Evolutionary conservation across 2,797 vertebrate genomes (phyloP).

Genomic region (Echeneis naucrates): DNA sequence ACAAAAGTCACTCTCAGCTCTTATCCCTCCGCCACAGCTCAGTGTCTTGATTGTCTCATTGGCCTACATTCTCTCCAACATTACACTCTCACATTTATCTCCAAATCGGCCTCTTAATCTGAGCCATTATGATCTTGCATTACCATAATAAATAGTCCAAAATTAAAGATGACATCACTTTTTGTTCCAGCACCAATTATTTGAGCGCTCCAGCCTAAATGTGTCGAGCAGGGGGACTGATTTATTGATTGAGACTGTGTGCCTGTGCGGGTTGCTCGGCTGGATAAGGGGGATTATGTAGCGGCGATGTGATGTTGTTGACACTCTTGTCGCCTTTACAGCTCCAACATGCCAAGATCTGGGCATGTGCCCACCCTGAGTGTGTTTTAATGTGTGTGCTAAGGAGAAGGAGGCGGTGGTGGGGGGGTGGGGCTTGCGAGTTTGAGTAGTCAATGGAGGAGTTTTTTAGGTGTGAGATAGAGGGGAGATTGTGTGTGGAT

Average conservation of each 20-base stretch:
- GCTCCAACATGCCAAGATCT: slow-evolving; percentile 59
- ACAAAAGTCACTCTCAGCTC: slow-evolving; percentile 63
- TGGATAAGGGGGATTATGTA: slow-evolving; percentile 62
- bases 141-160: slow-evolving; percentile 47
- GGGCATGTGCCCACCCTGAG: slow-evolving; percentile 52
- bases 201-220: slow-evolving; percentile 24
- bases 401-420: slow-evolving; percentile 9
- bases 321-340: slow-evolving; percentile 70
- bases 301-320: slow-evolving; percentile 69
- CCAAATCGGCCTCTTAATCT: slow-evolving; percentile 53
- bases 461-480: slow-evolving; percentile 49
- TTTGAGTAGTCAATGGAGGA: slow-evolving; percentile 50
- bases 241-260: slow-evolving; percentile 63
- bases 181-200: slow-evolving; percentile 35
- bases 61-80: slow-evolving; percentile 55
- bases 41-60: slow-evolving; percentile 56
- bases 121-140: slow-evolving; percentile 45
- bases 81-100: slow-evolving; percentile 54
- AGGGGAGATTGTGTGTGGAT: slow-evolving; percentile 36
- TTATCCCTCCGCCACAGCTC: slow-evolving; percentile 40
- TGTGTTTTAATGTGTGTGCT: slow-evolving; percentile 48
- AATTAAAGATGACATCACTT: slow-evolving; percentile 65
- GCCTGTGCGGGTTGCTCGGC: slow-evolving; percentile 29
- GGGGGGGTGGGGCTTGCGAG: not conserved
- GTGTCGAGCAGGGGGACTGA: slow-evolving; percentile 50